Percentiles rank a stretch among this genome's conserved stretches.
Conservation (phyloP, 2,113 vertebrate species). For the Leucopternis melanops region DNA sequence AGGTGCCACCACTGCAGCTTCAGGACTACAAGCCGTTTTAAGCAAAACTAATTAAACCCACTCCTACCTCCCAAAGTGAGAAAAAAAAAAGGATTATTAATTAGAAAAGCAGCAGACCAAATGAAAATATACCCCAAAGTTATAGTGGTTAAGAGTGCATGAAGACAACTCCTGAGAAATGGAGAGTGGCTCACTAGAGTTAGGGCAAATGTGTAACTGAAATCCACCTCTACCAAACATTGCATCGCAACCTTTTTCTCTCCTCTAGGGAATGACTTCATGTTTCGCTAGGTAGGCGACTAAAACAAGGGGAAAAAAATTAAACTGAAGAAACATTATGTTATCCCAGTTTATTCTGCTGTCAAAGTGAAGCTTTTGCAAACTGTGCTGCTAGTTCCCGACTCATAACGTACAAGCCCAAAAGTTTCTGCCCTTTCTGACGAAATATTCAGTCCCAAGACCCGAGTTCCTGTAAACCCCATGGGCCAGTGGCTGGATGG, state of each 20-base stretch:
- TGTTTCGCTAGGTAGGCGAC: background rate
- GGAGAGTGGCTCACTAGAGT: background rate
- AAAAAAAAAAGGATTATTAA: background rate
- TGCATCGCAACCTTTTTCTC: background rate
- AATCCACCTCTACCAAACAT: background rate
- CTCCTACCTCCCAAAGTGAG: background rate
- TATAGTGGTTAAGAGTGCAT: fast-evolving
- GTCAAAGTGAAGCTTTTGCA: background rate
- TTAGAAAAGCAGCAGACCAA: background rate
- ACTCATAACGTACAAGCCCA: background rate
- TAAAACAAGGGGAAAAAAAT: background rate
- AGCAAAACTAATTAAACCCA: background rate
- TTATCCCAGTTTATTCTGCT: background rate
- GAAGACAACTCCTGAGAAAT: background rate
- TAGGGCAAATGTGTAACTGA: background rate
- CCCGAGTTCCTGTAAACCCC: background rate
- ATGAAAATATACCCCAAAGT: background rate
- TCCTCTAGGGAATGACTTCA: background rate
- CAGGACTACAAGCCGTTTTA: background rate
- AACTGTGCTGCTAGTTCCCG: background rate
- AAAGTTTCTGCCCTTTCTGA: background rate
- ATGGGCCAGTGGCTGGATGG: fast-evolving
- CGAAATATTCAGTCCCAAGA: background rate
- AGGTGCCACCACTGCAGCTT: background rate
- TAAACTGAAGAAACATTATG: background rate